Evolutionary conservation across 1,140 invertebrate species (phyloP).

Genomic region (Drosophila ohnishii): DNA sequence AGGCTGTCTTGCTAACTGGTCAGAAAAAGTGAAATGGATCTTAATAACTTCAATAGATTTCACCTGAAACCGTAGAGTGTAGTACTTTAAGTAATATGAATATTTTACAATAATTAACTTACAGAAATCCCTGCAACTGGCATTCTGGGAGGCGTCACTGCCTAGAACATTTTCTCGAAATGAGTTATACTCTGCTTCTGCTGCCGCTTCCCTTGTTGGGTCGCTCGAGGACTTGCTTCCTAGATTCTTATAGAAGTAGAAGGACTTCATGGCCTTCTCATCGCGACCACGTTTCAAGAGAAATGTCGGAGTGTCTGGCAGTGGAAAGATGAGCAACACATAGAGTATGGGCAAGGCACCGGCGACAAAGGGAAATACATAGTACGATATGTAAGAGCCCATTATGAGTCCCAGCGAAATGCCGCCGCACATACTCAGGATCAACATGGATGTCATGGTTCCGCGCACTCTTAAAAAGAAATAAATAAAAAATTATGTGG

Average conservation of each 20-base stretch:
- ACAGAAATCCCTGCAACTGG: conserved; percentile 51
- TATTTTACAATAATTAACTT: conserved; percentile 12
- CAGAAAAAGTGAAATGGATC: background rate
- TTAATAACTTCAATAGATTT: background rate
- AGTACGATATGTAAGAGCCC: conserved; percentile 47
- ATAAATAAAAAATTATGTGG: background rate
- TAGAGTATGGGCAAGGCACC: conserved; percentile 44
- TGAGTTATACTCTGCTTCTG: conserved; percentile 41
- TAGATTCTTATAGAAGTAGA: conserved; percentile 65
- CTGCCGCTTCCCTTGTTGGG: conserved; percentile 13
- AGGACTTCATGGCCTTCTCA: conserved; percentile 50
- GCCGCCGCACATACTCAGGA: conserved; percentile 54
- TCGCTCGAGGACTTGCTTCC: conserved; percentile 19
- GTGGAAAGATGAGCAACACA: conserved; percentile 32
- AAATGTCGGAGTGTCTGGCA: conserved; percentile 56
- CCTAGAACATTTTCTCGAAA: conserved; percentile 39
- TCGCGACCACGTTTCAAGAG: conserved; percentile 44
- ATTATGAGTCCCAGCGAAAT: conserved; percentile 50
- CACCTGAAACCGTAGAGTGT: background rate
- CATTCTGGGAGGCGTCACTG: conserved; percentile 19
- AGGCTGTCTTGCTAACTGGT: conserved; percentile 37
- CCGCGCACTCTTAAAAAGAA: conserved; percentile 54
- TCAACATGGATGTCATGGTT: conserved; percentile 51
- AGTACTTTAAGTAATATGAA: background rate
- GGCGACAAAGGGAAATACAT: conserved; percentile 53